Evolutionary conservation across 2,113 vertebrate species (phyloP).

Genomic region (Anarhynchus alexandrinus): DNA sequence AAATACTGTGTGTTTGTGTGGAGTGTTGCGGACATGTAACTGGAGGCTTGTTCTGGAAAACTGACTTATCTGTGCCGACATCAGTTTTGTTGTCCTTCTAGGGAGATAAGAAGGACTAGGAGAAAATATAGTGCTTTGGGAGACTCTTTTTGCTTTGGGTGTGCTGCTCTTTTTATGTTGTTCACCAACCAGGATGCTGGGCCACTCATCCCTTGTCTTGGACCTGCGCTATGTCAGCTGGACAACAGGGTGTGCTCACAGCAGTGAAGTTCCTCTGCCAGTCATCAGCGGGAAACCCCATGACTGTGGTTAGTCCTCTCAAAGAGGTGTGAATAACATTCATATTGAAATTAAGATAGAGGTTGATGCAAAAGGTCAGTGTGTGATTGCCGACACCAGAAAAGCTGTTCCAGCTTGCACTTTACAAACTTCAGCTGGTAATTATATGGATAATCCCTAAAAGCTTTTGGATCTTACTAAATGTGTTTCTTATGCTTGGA

Average conservation of each 20-base stretch:
- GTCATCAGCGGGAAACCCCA: accelerated
- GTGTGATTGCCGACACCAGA: not conserved
- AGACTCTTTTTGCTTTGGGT: not conserved
- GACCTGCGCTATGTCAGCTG: not conserved
- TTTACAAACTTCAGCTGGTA: not conserved
- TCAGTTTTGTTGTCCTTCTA: not conserved
- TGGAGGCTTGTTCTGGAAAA: not conserved
- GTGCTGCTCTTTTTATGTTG: not conserved
- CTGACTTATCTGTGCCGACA: not conserved
- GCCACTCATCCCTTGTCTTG: not conserved
- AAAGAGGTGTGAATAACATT: not conserved
- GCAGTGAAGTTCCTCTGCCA: not conserved
- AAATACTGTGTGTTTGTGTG: not conserved
- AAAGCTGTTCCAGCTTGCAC: not conserved
- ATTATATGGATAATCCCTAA: not conserved
- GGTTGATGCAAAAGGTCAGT: not conserved
- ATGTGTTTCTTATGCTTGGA: not conserved
- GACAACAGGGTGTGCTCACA: not conserved
- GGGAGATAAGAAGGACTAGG: not conserved
- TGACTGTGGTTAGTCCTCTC: not conserved
- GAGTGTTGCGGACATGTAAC: not conserved
- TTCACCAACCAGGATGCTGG: not conserved
- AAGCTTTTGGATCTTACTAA: not conserved
- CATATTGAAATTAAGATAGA: not conserved
- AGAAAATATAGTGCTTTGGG: not conserved